Percentiles rank a stretch among this genome's conserved stretches.
phyloP scores from a whole-genome alignment of 2,797 vertebrate species.

The Hyperoplus immaculatus region DNA sequence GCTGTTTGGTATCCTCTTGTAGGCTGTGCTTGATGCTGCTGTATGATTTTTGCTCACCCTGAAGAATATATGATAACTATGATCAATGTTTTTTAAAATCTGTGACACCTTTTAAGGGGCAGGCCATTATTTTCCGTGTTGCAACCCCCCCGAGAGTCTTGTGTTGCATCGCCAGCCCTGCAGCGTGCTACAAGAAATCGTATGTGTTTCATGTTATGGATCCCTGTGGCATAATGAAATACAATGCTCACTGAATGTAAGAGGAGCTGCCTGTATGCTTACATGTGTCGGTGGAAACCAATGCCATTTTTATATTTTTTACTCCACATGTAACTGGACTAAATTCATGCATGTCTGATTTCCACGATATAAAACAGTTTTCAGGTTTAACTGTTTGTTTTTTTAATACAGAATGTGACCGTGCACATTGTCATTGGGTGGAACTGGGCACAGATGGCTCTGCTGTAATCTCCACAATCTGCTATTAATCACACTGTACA shows the following conservation, averaged over 20 bases:
- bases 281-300: not conserved
- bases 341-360: constrained; percentile 21
- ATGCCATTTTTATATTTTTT: constrained; percentile 31
- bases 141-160: constrained; percentile 48
- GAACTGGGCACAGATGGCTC: constrained; percentile 72
- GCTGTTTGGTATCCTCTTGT: constrained; percentile 74
- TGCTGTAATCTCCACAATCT: constrained; percentile 73
- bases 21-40: constrained; percentile 61
- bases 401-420: constrained; percentile 26
- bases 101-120: constrained; percentile 68
- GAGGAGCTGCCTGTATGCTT: constrained; percentile 24
- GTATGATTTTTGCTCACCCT: constrained; percentile 61
- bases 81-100: constrained; percentile 70
- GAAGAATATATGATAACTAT: constrained; percentile 70
- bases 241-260: constrained; percentile 58
- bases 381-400: not conserved
- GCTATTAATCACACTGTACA: constrained; percentile 68
- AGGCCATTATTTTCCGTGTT: constrained; percentile 58
- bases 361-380: constrained; percentile 20
- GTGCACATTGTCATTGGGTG: constrained; percentile 49
- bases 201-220: constrained; percentile 68
- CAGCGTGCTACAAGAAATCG: constrained; percentile 63
- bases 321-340: constrained; percentile 24
- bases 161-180: constrained; percentile 51
- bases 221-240: constrained; percentile 71